Conservation (phyloP, 2,797 vertebrate species). For the Crenuchus spilurus region DNA sequence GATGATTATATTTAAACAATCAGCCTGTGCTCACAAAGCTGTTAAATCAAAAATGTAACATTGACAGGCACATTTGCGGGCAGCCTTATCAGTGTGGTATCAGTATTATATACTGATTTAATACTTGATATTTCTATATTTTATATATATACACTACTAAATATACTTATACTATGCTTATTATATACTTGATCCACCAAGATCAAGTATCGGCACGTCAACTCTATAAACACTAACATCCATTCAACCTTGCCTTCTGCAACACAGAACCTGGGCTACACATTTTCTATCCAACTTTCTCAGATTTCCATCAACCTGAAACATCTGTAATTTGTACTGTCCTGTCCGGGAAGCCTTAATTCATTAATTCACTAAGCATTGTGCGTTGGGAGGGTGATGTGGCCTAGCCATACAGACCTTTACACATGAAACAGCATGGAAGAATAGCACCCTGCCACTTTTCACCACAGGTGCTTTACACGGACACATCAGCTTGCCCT, state of each 20-base stretch:
- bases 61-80: too few relatives aligned
- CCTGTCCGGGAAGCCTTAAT: slow-evolving; percentile 14
- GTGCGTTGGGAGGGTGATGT: background rate
- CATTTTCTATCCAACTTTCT: slow-evolving; percentile 8
- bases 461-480: slow-evolving; percentile 31
- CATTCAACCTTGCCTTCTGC: background rate
- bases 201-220: too few relatives aligned
- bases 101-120: too few relatives aligned
- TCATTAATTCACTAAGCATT: background rate
- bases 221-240: too few relatives aligned
- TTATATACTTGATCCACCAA: too few relatives aligned
- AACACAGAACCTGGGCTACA: slow-evolving; percentile 8
- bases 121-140: too few relatives aligned
- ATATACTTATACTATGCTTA: too few relatives aligned
- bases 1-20: too few relatives aligned
- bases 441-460: slow-evolving; percentile 23
- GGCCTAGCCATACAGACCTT: slow-evolving; percentile 7
- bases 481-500: slow-evolving; percentile 39
- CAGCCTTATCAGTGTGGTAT: too few relatives aligned
- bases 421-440: slow-evolving; percentile 8
- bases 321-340: background rate
- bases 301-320: slow-evolving; percentile 5
- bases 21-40: too few relatives aligned
- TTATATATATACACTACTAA: too few relatives aligned
- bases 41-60: too few relatives aligned